phyloP scores from a whole-genome alignment of 1,140 invertebrate species.

The Latrodectus geometricus region DNA sequence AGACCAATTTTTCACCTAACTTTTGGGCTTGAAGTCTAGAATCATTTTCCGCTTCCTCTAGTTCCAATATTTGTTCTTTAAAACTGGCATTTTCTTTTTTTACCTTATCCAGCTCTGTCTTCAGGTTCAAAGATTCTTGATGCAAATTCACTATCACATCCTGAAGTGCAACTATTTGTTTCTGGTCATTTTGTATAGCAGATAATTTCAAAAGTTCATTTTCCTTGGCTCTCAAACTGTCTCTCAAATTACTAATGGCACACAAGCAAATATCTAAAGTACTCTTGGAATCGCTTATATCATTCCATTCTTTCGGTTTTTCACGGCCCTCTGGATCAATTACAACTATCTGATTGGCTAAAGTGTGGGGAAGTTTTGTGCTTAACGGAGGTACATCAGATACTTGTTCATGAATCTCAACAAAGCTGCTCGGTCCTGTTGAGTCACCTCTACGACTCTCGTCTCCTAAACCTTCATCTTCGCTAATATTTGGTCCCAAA shows the following conservation, averaged over 20 bases:
- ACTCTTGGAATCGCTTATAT: conserved; percentile 4
- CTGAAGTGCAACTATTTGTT: conserved; percentile 34
- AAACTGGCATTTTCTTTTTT: conserved; percentile 54
- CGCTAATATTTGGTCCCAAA: conserved; percentile 59
- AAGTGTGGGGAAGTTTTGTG: neutral
- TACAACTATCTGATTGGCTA: conserved; percentile 26
- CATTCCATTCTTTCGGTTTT: conserved; percentile 11
- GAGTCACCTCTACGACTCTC: conserved; percentile 61
- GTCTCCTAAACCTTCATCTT: conserved; percentile 64
- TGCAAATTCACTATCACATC: conserved; percentile 32
- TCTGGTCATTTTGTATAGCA: conserved; percentile 43
- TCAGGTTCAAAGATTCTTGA: conserved; percentile 24
- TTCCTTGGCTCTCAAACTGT: conserved; percentile 40
- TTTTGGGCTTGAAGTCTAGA: conserved; percentile 60
- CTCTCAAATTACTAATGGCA: conserved; percentile 37
- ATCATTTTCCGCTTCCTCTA: conserved; percentile 65
- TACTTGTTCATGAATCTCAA: conserved; percentile 52
- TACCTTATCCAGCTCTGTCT: conserved; percentile 19
- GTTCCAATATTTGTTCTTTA: conserved; percentile 63
- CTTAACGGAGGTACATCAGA: neutral
- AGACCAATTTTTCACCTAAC: conserved; percentile 57
- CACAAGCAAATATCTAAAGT: conserved; percentile 41
- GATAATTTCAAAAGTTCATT: conserved; percentile 51
- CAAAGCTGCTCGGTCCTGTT: conserved; percentile 62
- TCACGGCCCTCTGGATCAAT: conserved; percentile 36